Percentiles rank a stretch among this genome's conserved stretches.
Conservation (phyloP, 2,888 invertebrate species). For the Itoplectis maculator region DNA sequence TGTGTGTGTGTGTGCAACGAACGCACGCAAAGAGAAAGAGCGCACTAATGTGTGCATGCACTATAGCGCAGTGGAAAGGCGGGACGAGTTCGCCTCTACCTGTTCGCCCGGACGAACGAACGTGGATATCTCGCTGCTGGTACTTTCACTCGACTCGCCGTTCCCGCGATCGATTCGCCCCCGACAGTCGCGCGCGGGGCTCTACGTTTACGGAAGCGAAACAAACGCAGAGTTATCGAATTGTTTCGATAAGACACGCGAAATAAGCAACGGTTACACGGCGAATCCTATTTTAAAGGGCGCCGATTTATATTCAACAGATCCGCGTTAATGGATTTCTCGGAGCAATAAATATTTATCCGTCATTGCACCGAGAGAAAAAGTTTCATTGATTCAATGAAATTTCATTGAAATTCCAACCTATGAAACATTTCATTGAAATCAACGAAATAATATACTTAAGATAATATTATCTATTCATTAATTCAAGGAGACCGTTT, state of each 20-base stretch:
- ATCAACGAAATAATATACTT: no score
- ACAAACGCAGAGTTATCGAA: neutral
- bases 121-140: conserved; percentile 15
- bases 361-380: no score
- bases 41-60: conserved; percentile 17
- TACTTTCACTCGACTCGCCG: conserved; percentile 41
- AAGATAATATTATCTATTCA: no score
- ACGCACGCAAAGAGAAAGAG: conserved; percentile 22
- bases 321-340: no score
- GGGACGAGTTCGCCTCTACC: neutral
- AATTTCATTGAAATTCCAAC: no score
- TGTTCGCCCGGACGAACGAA: conserved; percentile 20
- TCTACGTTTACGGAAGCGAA: conserved; percentile 22
- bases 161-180: conserved; percentile 36
- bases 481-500: no score
- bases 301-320: no score
- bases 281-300: no score
- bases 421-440: no score
- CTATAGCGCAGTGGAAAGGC: conserved; percentile 25
- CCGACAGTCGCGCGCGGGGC: neutral
- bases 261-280: no score
- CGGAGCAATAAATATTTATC: no score
- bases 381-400: no score
- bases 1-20: conserved; percentile 1
- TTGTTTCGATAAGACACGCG: neutral